Evolutionary conservation across 2,888 invertebrate species (phyloP).

Genomic region (Iselma pallidipennis): DNA sequence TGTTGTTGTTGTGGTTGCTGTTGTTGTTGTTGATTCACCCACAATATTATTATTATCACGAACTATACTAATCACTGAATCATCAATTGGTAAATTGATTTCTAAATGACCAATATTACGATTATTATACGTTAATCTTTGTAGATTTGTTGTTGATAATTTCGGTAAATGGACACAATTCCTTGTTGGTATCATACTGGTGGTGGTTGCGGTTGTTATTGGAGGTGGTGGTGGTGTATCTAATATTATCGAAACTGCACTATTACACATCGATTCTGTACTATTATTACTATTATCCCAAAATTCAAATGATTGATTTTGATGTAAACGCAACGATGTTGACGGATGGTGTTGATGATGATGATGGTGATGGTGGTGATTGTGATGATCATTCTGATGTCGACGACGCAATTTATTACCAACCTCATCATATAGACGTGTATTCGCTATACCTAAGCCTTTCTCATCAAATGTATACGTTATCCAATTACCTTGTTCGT

Average conservation of each 20-base stretch:
- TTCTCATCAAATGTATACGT: constrained; percentile 86
- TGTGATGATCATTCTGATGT: too few species aligned
- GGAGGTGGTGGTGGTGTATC: constrained; percentile 35
- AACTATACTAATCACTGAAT: constrained; percentile 29
- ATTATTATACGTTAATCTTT: neutral
- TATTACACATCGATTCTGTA: constrained; percentile 56
- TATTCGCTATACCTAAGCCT: constrained; percentile 56
- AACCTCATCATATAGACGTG: constrained; percentile 27
- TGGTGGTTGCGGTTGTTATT: constrained; percentile 8
- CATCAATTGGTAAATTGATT: constrained; percentile 15
- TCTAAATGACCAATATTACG: neutral
- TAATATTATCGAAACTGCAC: constrained; percentile 56
- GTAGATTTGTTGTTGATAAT: neutral
- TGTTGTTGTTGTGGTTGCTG: constrained; percentile 60
- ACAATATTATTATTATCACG: constrained; percentile 48
- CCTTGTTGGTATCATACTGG: constrained; percentile 22
- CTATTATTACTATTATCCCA: constrained; percentile 54
- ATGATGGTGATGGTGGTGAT: too few species aligned
- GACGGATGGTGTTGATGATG: constrained; percentile 10
- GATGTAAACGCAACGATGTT: constrained; percentile 46
- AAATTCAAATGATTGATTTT: constrained; percentile 36
- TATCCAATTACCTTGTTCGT: constrained; percentile 85
- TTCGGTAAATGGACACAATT: neutral
- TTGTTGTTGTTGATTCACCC: constrained; percentile 47
- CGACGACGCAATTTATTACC: constrained; percentile 46